Evolutionary conservation across 2,113 vertebrate species (phyloP).

Genomic region (Pollimyrus isidori): DNA sequence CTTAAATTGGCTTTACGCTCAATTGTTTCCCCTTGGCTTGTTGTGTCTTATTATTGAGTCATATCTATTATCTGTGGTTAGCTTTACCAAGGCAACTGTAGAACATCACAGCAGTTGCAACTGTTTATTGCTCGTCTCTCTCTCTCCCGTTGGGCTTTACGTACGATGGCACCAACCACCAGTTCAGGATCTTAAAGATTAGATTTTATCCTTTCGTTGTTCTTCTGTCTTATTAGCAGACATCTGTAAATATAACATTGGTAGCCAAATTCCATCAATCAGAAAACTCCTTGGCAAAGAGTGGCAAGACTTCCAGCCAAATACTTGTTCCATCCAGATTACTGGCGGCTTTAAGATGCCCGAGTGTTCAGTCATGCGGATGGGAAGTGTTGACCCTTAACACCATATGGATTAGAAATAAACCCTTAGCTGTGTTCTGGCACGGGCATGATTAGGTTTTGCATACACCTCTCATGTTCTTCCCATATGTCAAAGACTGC

Average conservation of each 20-base stretch:
- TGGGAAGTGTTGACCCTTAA: background rate
- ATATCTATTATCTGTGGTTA: background rate
- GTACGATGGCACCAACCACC: background rate
- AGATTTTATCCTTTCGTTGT: background rate
- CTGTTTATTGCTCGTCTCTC: background rate
- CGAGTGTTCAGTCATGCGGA: background rate
- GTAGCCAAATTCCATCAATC: background rate
- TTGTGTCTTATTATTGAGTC: background rate
- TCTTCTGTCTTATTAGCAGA: background rate
- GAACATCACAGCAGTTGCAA: background rate
- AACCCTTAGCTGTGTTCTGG: background rate
- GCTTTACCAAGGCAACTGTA: background rate
- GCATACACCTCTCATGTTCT: background rate
- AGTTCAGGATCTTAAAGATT: background rate
- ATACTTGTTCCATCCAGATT: background rate
- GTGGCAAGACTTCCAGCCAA: background rate
- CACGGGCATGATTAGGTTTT: background rate
- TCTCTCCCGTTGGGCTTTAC: background rate
- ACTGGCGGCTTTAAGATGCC: background rate
- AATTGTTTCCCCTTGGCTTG: conserved; percentile 1
- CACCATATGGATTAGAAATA: background rate
- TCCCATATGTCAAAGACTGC: background rate
- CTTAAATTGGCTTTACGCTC: background rate
- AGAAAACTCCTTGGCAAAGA: background rate
- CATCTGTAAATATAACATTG: background rate